phyloP scores from a whole-genome alignment of 2,797 vertebrate species.

The Dallia pectoralis region DNA sequence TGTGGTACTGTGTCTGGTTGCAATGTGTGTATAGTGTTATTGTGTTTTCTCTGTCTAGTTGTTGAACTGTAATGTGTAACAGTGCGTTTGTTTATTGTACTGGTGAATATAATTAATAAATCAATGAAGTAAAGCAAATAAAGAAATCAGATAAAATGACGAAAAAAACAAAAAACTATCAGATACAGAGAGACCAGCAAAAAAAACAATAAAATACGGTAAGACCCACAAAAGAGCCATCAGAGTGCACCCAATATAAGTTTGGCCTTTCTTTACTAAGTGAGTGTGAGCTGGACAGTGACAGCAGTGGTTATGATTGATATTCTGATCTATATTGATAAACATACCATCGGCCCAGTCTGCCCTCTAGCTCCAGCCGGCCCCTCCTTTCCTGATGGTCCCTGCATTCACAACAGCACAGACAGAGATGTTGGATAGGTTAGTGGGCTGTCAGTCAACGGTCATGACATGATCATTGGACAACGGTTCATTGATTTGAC shows the following conservation, averaged over 20 bases:
- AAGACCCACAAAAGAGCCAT: not conserved
- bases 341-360: conserved; percentile 83
- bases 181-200: not conserved
- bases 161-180: not conserved
- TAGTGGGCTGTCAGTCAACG: not conserved
- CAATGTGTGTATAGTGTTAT: too few species aligned
- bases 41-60: too few species aligned
- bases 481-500: conserved; percentile 26
- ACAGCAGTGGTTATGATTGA: not conserved
- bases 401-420: conserved; percentile 70
- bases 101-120: not conserved
- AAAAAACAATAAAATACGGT: not conserved
- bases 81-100: not conserved
- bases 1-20: not conserved
- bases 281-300: not conserved
- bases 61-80: not conserved
- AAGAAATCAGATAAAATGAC: not conserved
- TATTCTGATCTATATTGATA: not conserved
- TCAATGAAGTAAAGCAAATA: not conserved
- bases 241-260: not conserved
- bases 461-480: not conserved
- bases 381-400: conserved; percentile 93
- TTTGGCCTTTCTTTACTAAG: not conserved
- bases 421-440: conserved; percentile 21
- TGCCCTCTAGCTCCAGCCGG: conserved; percentile 86